Evolutionary conservation across 2,888 invertebrate species (phyloP), one percentile per base, ranked within the genome.

Genomic region (Orthonychiurus folsomi): DNA sequence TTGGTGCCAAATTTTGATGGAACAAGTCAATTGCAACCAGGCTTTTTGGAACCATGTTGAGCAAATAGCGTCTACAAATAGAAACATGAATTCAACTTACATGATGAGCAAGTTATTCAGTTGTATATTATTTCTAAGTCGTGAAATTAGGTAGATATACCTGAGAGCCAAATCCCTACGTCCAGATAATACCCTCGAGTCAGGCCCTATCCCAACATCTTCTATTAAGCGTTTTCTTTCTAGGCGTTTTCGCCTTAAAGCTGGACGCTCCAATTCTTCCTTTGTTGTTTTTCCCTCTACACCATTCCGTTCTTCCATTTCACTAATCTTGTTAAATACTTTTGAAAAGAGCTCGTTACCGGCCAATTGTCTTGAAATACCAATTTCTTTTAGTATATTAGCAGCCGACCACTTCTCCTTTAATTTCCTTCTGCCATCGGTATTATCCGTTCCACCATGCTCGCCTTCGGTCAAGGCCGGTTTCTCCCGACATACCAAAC

Each of bases 361-460:
- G 21, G 89, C 89, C 79, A 88, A 85, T 68, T 84, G 82, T 24
- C 86, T 78, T 0, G 92, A 91, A 59, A 93, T 81, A 0, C 93
- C 93, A 66, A 92, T 83, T 69, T 89, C 84, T 5, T 87, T 82
- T 23, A 93, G 81, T 26, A 93, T 84, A 64, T 86, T 65, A 24
- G 68, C 37, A 9, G 84, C 76, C 86, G 86, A 3, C 89, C 86
- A 72, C 85, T 85, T 88, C 90, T 93, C 52, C 87, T 84, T 69
- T 86, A 69, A 69, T 62, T 63, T 69, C 62, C 63, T 59, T 52
- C 20, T 52, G 9, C 9, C 37, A 55, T 27, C 37, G n/a, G 66
- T 47, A 62, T 54, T 26, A 25, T 61, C 61, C 27, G 27, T 84
- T 66, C 90, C 84, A 1, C 87, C 86, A 26, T 75, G 74, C 24